Conservation (phyloP, 2,113 vertebrate genomes). For the Hyla sarda region DNA sequence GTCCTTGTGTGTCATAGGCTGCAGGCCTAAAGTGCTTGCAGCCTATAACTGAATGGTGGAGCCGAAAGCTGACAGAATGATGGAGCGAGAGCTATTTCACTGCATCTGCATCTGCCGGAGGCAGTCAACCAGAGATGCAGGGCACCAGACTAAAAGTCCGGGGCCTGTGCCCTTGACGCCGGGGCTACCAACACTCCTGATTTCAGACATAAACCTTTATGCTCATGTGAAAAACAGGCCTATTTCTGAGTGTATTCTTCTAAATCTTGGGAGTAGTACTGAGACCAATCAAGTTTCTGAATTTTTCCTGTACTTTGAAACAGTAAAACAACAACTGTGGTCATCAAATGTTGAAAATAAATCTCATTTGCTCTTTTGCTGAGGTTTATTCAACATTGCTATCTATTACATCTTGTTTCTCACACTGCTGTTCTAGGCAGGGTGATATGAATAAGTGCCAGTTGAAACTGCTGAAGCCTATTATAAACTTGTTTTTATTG, state of each 20-base stretch:
- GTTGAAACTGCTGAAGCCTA: conserved; percentile 37
- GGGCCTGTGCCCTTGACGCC: no score
- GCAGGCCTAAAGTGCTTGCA: no score
- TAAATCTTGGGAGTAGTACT: neutral
- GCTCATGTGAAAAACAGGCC: no score
- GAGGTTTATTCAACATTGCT: conserved; percentile 31
- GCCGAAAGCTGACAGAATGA: no score
- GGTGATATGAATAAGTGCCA: conserved; percentile 13
- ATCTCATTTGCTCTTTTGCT: conserved; percentile 5
- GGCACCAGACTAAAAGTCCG: no score
- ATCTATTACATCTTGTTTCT: conserved; percentile 35
- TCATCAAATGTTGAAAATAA: conserved; percentile 4
- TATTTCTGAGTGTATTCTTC: neutral
- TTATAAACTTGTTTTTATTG: conserved; percentile 32
- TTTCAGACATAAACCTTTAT: no score
- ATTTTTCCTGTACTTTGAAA: conserved; percentile 22
- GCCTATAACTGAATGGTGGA: no score
- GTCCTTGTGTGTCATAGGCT: no score
- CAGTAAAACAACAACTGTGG: conserved; percentile 33
- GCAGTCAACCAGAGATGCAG: no score
- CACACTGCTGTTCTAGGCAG: conserved; percentile 45
- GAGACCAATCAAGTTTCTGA: neutral
- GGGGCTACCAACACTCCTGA: no score
- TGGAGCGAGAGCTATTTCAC: no score
- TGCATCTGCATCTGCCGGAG: no score